Base-by-base conservation (phyloP, 1,140 invertebrate genomes). In the Drosophila kanapiae region DNA sequence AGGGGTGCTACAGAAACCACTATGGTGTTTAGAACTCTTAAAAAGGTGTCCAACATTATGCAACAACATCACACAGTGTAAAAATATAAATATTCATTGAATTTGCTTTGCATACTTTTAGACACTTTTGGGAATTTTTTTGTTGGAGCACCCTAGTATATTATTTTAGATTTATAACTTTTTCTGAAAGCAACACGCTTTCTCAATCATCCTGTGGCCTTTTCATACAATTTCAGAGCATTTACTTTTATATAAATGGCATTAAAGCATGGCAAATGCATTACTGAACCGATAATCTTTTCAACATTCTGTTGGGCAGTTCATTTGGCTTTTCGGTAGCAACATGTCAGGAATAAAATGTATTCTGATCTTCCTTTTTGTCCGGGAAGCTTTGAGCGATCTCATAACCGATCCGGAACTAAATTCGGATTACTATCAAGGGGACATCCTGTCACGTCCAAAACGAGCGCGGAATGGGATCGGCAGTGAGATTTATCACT, bases 381-480 rank as follows among this genome's bases (percentile, higher is more conserved):
- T 3, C 6, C 6, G 9, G 4, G n/a, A 3, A 5, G 31, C 18
- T 18, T 31, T 48, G 0, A 54, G 35, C 9, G 1, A 10, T 9
- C 16, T 23, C 9, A 5, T 6, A 8, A 1, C 14, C 0, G 80
- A 82, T 69, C 79, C 80, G 6, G 80, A 82, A 40, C 10, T 71
- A 1, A 9, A 6, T 1, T 31, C n/a, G 9, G 27, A 31, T 1
- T 71, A 53, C 23, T 80, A 49, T 31, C 64, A 85, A 33, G 82
- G 82, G 0, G 82, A 84, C 48, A 80, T 85, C 40, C 3, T 18
- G 5, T 9, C 38, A 9, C 27, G 4, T 7, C 5, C 10, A 0
- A 5, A 8, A 2, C 5, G 0, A 0, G 1, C 6, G 1, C 57
- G 94, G 51, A 95, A 96, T 75, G 95, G 94, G 2, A 79, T 96